phyloP scores from a whole-genome alignment of 1,140 invertebrate genomes.

The Drosophila parabipectinata region DNA sequence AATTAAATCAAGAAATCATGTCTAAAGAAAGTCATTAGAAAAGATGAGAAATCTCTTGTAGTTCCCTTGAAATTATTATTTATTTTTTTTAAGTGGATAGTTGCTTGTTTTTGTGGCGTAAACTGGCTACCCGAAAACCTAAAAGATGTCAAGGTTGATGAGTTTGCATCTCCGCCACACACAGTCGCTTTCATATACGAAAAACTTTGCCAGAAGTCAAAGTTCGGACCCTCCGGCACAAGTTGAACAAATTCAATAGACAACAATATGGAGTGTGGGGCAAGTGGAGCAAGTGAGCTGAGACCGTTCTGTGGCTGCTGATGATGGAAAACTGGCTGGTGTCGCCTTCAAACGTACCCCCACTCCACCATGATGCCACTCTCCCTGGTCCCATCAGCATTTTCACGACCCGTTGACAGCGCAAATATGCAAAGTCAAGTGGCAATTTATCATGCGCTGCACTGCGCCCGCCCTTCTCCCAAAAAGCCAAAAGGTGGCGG shows the following conservation, averaged over 20 bases:
- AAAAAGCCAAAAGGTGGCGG: conserved; percentile 10
- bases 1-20: not conserved
- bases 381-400: conserved; percentile 13
- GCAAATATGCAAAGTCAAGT: conserved; percentile 80
- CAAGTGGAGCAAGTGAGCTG: conserved; percentile 10
- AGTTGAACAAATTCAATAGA: conserved; percentile 64
- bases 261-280: conserved; percentile 36
- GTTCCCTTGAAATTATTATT: too few relatives aligned
- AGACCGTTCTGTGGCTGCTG: conserved; percentile 32
- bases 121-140: conserved; percentile 43
- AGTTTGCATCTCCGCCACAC: conserved; percentile 18
- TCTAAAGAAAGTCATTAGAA: not conserved
- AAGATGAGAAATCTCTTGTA: too few relatives aligned
- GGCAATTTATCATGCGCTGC: conserved; percentile 75
- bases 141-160: conserved; percentile 75
- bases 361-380: conserved; percentile 3
- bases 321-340: conserved; percentile 1
- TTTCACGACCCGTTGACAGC: conserved; percentile 52
- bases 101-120: not conserved
- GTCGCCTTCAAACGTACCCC: not conserved
- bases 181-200: conserved; percentile 9
- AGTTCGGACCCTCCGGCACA: conserved; percentile 54
- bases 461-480: conserved; percentile 18
- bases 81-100: not conserved
- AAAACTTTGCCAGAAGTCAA: conserved; percentile 53